Evolutionary conservation across 2,113 vertebrate genomes (phyloP).

Genomic region (Solea solea): DNA sequence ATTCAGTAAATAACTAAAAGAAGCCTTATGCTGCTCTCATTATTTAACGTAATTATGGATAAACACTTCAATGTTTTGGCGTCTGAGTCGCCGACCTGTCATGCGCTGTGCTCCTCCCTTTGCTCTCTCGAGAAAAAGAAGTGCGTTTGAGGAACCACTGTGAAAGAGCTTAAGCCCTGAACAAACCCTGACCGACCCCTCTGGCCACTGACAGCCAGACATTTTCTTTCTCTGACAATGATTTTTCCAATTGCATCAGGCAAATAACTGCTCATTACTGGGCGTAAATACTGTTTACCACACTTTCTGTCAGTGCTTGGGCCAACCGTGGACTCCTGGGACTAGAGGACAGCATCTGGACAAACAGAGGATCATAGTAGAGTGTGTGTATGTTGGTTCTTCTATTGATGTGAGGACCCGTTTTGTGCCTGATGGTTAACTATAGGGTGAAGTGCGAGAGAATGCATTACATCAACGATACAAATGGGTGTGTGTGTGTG

Average conservation of each 20-base stretch:
- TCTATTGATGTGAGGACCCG: background rate
- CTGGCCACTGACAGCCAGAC: slow-evolving; percentile 29
- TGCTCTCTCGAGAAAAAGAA: slow-evolving; percentile 20
- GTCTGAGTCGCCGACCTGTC: slow-evolving; percentile 31
- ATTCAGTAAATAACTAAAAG: slow-evolving; percentile 30
- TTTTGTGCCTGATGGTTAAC: background rate
- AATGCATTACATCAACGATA: background rate
- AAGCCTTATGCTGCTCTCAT: slow-evolving; percentile 16
- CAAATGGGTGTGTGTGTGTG: background rate
- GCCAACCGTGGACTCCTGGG: slow-evolving; percentile 35
- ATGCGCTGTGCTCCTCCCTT: slow-evolving; percentile 31
- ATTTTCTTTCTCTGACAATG: slow-evolving; percentile 28
- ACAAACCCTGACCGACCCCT: slow-evolving; percentile 22
- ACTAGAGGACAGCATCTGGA: slow-evolving; percentile 48
- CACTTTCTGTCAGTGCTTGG: slow-evolving; percentile 62
- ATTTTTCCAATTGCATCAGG: slow-evolving; percentile 62
- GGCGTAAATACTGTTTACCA: slow-evolving; percentile 76
- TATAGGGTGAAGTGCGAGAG: background rate
- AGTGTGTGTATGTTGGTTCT: slow-evolving; percentile 1
- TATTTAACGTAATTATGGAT: slow-evolving; percentile 43
- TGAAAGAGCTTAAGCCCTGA: slow-evolving; percentile 26
- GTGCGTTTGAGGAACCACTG: slow-evolving; percentile 49
- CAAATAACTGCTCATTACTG: slow-evolving; percentile 74
- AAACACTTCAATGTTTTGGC: slow-evolving; percentile 30
- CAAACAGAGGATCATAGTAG: slow-evolving; percentile 23